Conservation (phyloP, 2,113 vertebrate genomes). For the Tragelaphus buxtoni region DNA sequence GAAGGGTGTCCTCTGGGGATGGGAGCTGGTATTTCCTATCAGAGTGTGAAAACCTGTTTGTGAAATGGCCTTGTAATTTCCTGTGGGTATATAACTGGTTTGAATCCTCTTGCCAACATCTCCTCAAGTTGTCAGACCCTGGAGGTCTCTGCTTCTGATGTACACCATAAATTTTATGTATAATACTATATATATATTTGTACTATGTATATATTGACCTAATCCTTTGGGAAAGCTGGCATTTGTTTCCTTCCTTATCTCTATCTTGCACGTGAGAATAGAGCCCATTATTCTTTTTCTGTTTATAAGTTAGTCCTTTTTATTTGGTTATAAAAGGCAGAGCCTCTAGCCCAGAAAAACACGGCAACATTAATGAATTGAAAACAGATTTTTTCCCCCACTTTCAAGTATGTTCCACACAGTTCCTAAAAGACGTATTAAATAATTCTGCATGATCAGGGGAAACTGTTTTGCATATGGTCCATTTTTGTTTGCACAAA, state of each 20-base stretch:
- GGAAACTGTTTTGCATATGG: conserved; percentile 43
- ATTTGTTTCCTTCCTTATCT: conserved; percentile 1
- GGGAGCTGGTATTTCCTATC: neutral
- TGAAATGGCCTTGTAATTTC: neutral
- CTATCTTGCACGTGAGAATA: conserved; percentile 48
- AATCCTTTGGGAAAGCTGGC: conserved; percentile 36
- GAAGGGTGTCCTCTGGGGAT: neutral
- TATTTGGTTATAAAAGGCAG: conserved; percentile 68
- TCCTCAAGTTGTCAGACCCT: neutral
- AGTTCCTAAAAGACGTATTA: conserved; percentile 45
- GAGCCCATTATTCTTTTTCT: neutral
- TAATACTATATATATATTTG: neutral
- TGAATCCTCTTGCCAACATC: neutral
- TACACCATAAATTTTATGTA: neutral
- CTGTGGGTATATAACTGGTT: neutral
- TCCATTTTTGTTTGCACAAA: conserved; percentile 36
- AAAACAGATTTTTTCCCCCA: conserved; percentile 64
- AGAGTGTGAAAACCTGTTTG: neutral
- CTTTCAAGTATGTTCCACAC: conserved; percentile 48
- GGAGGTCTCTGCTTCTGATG: neutral
- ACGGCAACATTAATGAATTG: conserved; percentile 59
- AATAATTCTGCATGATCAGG: neutral
- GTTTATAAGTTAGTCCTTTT: conserved; percentile 54
- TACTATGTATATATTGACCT: neutral
- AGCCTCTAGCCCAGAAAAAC: conserved; percentile 16